Evolutionary conservation across 2,797 vertebrate species (phyloP).

Genomic region (Triplophysa yarkandensis): DNA sequence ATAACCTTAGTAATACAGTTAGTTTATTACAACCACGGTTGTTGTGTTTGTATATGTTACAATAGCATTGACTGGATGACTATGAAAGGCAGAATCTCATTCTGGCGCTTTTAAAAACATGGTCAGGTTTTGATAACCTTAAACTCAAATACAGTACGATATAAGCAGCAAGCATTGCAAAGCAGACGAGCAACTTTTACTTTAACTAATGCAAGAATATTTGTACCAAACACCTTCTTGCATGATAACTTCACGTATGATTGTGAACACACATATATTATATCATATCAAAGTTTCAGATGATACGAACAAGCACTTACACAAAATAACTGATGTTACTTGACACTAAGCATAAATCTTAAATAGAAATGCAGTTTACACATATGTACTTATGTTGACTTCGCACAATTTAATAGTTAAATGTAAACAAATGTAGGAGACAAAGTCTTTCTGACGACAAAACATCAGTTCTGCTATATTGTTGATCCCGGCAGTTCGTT

Average conservation of each 20-base stretch:
- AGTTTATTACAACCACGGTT: too few relatives aligned
- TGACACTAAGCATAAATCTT: background rate
- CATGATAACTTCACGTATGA: slow-evolving; percentile 16
- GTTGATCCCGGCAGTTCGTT: slow-evolving; percentile 85
- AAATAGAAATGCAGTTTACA: background rate
- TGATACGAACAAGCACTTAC: background rate
- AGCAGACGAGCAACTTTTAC: background rate
- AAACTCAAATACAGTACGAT: background rate
- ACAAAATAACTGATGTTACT: background rate
- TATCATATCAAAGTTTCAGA: background rate
- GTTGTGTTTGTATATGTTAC: too few relatives aligned
- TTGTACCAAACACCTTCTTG: background rate
- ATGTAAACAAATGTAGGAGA: background rate
- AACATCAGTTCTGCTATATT: slow-evolving; percentile 69
- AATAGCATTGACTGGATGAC: too few relatives aligned
- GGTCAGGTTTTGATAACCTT: background rate
- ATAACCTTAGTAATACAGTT: too few relatives aligned
- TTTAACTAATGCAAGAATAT: slow-evolving; percentile 14
- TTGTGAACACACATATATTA: slow-evolving; percentile 25
- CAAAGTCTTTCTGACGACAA: background rate
- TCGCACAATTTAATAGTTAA: background rate
- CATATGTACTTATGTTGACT: background rate
- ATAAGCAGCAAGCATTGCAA: background rate
- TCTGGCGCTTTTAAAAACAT: too few relatives aligned
- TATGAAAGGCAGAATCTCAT: too few relatives aligned